Evolutionary conservation across 2,797 vertebrate species (phyloP), one percentile per base, ranked within the genome.

Genomic region (Tadarida brasiliensis): DNA sequence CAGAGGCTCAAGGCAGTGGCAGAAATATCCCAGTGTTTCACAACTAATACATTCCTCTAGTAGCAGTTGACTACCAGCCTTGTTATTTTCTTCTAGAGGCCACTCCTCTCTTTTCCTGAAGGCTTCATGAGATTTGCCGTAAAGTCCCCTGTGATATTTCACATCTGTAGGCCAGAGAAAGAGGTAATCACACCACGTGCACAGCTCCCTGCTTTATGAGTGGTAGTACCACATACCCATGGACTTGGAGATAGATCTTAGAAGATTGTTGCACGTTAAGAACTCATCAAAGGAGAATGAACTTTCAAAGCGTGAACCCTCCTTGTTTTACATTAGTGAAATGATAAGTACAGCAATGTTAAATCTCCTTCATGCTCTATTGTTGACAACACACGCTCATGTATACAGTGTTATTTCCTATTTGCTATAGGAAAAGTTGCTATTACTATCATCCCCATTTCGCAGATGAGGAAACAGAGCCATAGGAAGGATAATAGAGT

Each of bases 111-210:
- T 96, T 94, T 96, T 19, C 49, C 61, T 65, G 77, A 83, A 83
- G 65, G 22, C 35, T 65, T 92, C 10, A 49, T 76, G 63, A 93
- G 80, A 90, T 95, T 95, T 91, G 3, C 30, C 39, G 70, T 96
- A 96, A 86, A 30, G 22, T 94, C 71, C 63, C 16, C 44, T 76
- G 19, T 76, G 54, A 81, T 93, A 85, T 63, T 86, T 76, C 28
- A 73, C 44, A 94, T 87, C 67, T 22, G 4, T 9, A 59, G 51
- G 85, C 49, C 51, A 90, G 28, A 56, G 76, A 85, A 68, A 78
- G 67, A 73, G 2, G 5, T 16, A 54, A 90, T 63, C 47, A 49
- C 17, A 59, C 4, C 15, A 14, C 26, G 19, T 49, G 12, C 7
- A 84, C 1, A 80, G 33, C 14, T 44, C 11, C 35, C 86, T 94